Conservation (phyloP, 1,140 invertebrate genomes). For the Ceratosolen solmsi region DNA sequence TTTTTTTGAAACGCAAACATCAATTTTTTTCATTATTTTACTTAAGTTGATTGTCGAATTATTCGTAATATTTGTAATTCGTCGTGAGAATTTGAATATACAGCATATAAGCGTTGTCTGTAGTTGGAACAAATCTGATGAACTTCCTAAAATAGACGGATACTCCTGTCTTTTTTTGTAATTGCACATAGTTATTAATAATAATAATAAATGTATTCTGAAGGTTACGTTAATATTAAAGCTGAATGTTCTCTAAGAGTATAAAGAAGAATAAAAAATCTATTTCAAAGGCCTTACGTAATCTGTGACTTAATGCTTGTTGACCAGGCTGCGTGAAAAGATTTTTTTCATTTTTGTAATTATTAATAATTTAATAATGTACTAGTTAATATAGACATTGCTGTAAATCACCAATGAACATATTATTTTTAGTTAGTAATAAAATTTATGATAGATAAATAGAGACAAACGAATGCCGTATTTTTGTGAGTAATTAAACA, state of each 20-base stretch:
- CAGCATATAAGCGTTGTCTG: too few species aligned
- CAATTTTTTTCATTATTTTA: too few species aligned
- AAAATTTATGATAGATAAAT: constrained; percentile 9
- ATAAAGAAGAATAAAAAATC: background rate
- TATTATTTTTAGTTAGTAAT: constrained; percentile 9
- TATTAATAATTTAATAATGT: background rate
- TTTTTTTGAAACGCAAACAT: too few species aligned
- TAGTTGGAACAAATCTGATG: background rate
- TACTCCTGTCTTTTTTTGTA: background rate
- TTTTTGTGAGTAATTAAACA: constrained; percentile 13
- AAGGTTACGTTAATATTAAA: constrained; percentile 10
- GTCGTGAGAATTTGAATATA: too few species aligned
- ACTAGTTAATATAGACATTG: constrained; percentile 4
- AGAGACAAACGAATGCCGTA: background rate
- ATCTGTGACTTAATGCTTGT: constrained; percentile 35
- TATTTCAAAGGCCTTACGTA: constrained; percentile 27
- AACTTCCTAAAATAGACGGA: background rate
- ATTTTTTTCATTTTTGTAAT: constrained; percentile 39
- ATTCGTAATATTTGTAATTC: too few species aligned
- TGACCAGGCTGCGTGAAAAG: constrained; percentile 33
- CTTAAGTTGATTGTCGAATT: too few species aligned
- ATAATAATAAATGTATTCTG: background rate
- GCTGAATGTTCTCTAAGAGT: background rate
- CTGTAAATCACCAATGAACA: constrained; percentile 9
- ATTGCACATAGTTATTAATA: constrained; percentile 27